Base-by-base conservation (phyloP, 2,113 vertebrate species). In the Siniperca knerii region DNA sequence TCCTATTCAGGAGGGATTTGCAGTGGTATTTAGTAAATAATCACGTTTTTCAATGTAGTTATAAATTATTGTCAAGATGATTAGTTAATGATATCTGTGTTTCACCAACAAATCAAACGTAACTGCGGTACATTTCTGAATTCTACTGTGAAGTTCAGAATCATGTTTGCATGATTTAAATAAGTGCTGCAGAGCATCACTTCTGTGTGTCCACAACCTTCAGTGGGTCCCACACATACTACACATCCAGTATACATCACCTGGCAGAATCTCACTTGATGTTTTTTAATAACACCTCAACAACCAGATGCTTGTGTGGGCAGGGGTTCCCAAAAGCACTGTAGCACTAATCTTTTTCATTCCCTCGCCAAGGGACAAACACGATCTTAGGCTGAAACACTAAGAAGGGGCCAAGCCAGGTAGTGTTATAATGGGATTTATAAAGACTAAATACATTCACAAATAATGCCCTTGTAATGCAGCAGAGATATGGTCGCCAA, bases 391-490 rank as follows among this genome's bases (percentile, higher is more conserved):
- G 13, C 21, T 50, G 1, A 64, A 87, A 88, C 52, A 67, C 33
- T 44, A 48, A 50, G 29, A 67, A 58, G 25, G 12, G 40, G 23
- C 66, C 25, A 8, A 61, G 54, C 6, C 75, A 70, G 48, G 35
- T 8, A 29, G 69, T 33, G 46, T 48, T 81, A 33, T 65, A 83
- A 82, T 66, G 42, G 69, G 70, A 73, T 82, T 87, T 65, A 75
- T 75, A 66, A 66, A 77, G 57, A 79, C 67, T 62, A 73, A 83
- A 81, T 6, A 58, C 25, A 65, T 66, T 80, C 15, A 81, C 67
- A 76, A 87, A 79, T 90, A 74, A 86, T 50, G 69, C 42, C 77
- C 61, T 81, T 60, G 78, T 84, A 84, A 84, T 44, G 66, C 61
- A 65, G 60, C 61, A 37, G 29, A 68, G 67, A 82, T 78, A 74